Base-by-base conservation (phyloP, 2,797 vertebrate genomes). In the Salmo trutta region DNA sequence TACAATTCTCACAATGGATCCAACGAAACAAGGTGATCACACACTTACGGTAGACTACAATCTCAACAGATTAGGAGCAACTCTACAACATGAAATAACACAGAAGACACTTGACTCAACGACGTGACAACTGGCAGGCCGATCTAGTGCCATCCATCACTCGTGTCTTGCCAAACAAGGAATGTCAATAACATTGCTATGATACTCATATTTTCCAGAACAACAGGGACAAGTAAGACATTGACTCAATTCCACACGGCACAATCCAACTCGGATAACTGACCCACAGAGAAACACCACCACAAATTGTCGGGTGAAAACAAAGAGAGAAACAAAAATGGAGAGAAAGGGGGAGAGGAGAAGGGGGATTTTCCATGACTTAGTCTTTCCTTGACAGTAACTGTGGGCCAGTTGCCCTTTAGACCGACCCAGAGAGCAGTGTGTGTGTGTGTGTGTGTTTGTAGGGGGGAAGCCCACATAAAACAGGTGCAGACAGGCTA, bases 401-500 rank as follows among this genome's bases (percentile, higher is more conserved):
- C 74, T 78, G 24, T 73, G 14, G 86, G 73, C 59, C 75, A 36
- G 41, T 65, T 75, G 52, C 33, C 75, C 67, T 72, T 81, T 62
- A 56, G 10, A 70, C 16, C 36, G 5, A 5, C 33, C 71, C 31
- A 81, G 62, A 31, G 24, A 19, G 29, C 29, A 77, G 47, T 80
- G 64, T 51, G 56, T 66, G 59, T 21, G 27, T 21, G 24, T 33
- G 69, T 29, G 54, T 54, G 71, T 27, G 72, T 62, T 17, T 33
- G 31, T 36, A 6, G 17, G n/a, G 4, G 69, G 36, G 33, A 16
- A 3, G 2, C 21, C 33, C 6, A 12, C 19, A 54, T 27, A 21
- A 79, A 88, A 83, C 90, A 89, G 87, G 87, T 90, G 90, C 80
- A 65, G 78, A 31, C 31, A 71, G 79, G 72, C 68, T 67, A 19